Evolutionary conservation across 2,113 vertebrate species (phyloP), one percentile per base, ranked within the genome.

Genomic region (Rhinichthys klamathensis): DNA sequence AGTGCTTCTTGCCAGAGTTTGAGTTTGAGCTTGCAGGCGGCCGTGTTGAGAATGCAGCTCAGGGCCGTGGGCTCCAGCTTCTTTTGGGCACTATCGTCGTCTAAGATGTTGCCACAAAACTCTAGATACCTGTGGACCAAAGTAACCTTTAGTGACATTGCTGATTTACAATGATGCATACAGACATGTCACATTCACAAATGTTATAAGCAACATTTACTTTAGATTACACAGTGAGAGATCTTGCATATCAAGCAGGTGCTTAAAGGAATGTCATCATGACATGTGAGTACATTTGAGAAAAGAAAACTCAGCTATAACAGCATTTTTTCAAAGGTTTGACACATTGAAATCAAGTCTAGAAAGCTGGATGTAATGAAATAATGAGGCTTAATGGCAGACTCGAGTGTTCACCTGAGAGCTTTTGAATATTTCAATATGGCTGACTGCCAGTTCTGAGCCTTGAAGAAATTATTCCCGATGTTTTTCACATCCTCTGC

Each of bases 381-480:
- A 58, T 72, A 61, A 60, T n/a, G 49, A 6, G 23, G 70, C 54
- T 27, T 32, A 38, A 60, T 51, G 7, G n/a, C 41, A 74, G 25
- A 44, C 9, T 44, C 25, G 46, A 4, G 21, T 65, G 32, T 85
- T 93, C 94, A 99, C 97, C 98, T 95, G 93, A 98, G 94, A 86
- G 97, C 97, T 92, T 99, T 99, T 90, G 93, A 94, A 69, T 99
- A 99, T 90, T 99, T 99, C 91, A 93, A 95, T 89, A 95, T 91
- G 21, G 98, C 98, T 91, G 92, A 91, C 87, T 94, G 94, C 97
- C 97, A 99, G 90, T 99, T 95, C 87, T 98, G 97, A 73, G 93
- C 94, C 93, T 99, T 99, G 92, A 99, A 99, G 88, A 96, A 96
- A 86, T 89, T 96, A 93, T 99, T 99, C 86, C 98, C 98, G 90